phyloP scores from a whole-genome alignment of 2,113 vertebrate species.

The Poeciliopsis turrubarensis region DNA sequence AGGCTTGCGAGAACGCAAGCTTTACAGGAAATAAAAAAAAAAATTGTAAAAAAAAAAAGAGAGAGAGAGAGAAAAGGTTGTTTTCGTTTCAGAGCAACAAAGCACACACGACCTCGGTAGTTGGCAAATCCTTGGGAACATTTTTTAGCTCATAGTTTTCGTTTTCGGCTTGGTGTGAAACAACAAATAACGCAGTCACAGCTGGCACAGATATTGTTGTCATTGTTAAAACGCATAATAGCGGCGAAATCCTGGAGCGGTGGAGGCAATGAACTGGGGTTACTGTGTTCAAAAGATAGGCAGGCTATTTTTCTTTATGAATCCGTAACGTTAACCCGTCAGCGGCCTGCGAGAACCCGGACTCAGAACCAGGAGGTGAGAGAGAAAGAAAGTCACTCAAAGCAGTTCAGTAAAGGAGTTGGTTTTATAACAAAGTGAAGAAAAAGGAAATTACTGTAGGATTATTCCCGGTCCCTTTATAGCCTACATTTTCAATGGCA shows the following conservation, averaged over 20 bases:
- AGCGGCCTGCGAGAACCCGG: background rate
- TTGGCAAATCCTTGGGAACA: constrained; percentile 52
- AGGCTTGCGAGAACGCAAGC: constrained; percentile 5
- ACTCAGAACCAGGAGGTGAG: constrained; percentile 7
- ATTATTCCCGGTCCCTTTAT: no score
- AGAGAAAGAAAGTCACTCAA: constrained; percentile 8
- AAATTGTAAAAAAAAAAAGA: no score
- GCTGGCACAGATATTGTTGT: constrained; percentile 66
- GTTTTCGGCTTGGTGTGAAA: constrained; percentile 61
- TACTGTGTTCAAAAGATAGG: constrained; percentile 16
- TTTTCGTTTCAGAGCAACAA: constrained; percentile 33
- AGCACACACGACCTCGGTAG: constrained; percentile 42
- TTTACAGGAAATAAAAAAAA: no score
- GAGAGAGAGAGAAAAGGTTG: constrained; percentile 38
- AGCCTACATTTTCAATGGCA: no score
- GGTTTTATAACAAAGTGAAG: background rate
- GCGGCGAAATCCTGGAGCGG: constrained; percentile 39
- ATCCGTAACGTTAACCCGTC: constrained; percentile 17
- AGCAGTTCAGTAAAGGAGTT: constrained; percentile 10
- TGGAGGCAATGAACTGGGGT: constrained; percentile 66
- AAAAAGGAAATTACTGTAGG: background rate
- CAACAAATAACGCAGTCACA: constrained; percentile 64
- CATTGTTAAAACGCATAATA: constrained; percentile 50
- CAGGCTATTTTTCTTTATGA: background rate
- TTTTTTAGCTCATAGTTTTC: constrained; percentile 66